Percentiles rank a stretch among this genome's conserved stretches.
Evolutionary conservation across 2,113 vertebrate genomes (phyloP).

Genomic region (Microcebus murinus): DNA sequence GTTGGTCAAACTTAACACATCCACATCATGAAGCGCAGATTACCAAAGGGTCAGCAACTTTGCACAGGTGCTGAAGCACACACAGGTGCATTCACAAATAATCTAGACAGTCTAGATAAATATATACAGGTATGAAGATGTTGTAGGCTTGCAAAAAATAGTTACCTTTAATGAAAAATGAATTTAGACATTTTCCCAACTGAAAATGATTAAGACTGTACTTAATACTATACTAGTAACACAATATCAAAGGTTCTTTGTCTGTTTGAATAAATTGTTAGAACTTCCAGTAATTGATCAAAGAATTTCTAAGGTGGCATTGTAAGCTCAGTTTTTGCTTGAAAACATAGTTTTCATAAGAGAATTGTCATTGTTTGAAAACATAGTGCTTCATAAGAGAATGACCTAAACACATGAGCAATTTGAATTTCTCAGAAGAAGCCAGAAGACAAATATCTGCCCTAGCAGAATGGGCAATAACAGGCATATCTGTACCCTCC

Average conservation of each 20-base stretch:
- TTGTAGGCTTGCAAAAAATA: not conserved
- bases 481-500: not conserved
- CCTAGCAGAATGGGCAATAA: not conserved
- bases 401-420: not conserved
- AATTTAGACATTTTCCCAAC: not conserved
- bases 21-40: not conserved
- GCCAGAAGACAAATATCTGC: not conserved
- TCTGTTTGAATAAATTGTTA: not conserved
- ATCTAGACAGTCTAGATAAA: not conserved
- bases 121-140: not conserved
- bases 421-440: not conserved
- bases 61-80: not conserved
- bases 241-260: not conserved
- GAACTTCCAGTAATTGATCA: not conserved
- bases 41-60: not conserved
- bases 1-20: not conserved
- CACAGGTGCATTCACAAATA: not conserved
- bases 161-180: not conserved
- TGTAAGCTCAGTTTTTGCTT: not conserved
- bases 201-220: not conserved
- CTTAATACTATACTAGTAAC: not conserved
- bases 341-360: not conserved
- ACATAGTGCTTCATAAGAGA: not conserved
- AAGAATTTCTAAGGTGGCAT: not conserved
- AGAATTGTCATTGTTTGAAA: not conserved